A percentile compares a stretch with the other conserved stretches of the same genome.
These are phyloP conservation scores for Metalampra italica DNA, from an alignment of 2,888 invertebrate genomes.

Conservation along the genomic window DNA sequence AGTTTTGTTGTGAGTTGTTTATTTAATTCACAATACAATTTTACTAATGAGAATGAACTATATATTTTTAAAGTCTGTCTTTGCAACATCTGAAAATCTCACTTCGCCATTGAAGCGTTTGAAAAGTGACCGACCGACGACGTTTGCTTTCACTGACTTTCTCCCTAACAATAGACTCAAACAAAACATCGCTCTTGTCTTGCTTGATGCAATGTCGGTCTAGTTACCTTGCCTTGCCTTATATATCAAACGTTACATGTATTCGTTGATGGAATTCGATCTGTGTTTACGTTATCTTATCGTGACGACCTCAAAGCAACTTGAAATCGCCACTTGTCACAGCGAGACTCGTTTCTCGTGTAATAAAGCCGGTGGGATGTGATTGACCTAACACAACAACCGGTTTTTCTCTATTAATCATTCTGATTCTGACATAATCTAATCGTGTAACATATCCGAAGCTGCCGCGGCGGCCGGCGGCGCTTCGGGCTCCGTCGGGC, in stretches of 20 bases:
- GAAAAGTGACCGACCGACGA: constrained; percentile 16
- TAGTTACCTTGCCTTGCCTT: background rate
- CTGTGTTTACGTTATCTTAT: constrained; percentile 16
- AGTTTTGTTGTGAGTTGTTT: too few species aligned
- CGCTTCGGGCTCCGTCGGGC: constrained; percentile 14
- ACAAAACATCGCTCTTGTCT: constrained; percentile 11
- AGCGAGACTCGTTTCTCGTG: constrained; percentile 32
- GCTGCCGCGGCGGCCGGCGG: constrained; percentile 28
- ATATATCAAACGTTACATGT: background rate
- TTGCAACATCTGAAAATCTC: constrained; percentile 13
- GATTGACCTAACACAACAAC: constrained; percentile 60
- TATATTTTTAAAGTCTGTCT: background rate
- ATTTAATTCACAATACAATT: too few species aligned
- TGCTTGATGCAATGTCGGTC: background rate
- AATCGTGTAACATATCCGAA: constrained; percentile 47
- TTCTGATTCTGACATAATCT: constrained; percentile 60
- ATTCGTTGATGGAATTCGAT: background rate
- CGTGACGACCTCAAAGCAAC: constrained; percentile 19
- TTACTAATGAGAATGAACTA: too few species aligned
- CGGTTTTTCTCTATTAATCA: constrained; percentile 55
- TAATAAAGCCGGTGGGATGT: constrained; percentile 36
- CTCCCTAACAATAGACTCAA: constrained; percentile 30
- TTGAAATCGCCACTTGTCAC: constrained; percentile 36
- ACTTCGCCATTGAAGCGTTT: constrained; percentile 27
- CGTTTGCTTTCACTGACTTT: constrained; percentile 42